phyloP scores from a whole-genome alignment of 2,797 vertebrate species.

The Chelonia mydas region DNA sequence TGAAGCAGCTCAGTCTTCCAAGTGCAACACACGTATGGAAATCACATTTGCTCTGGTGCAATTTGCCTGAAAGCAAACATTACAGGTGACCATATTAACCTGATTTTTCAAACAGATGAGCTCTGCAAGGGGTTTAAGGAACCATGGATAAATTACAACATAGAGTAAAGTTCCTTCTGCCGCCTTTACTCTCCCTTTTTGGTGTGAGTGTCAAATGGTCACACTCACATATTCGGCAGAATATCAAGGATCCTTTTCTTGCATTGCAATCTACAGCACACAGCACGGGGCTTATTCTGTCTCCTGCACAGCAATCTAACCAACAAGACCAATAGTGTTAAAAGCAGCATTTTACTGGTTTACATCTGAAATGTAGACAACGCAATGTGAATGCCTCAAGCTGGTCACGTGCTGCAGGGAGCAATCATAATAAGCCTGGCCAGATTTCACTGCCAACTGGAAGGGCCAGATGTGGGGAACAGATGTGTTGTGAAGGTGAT shows the following conservation, averaged over 20 bases:
- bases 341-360: slow-evolving; percentile 49
- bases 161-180: slow-evolving; percentile 54
- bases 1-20: slow-evolving; percentile 59
- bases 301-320: slow-evolving; percentile 30
- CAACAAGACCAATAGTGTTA: slow-evolving; percentile 53
- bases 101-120: slow-evolving; percentile 64
- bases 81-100: slow-evolving; percentile 58
- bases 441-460: slow-evolving; percentile 74
- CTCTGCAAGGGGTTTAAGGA: slow-evolving; percentile 63
- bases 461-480: slow-evolving; percentile 68
- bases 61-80: slow-evolving; percentile 61
- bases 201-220: slow-evolving; percentile 60
- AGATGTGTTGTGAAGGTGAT: slow-evolving; percentile 72
- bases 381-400: slow-evolving; percentile 69
- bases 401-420: slow-evolving; percentile 62
- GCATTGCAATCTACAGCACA: slow-evolving; percentile 24
- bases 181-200: slow-evolving; percentile 30
- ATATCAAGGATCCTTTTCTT: slow-evolving; percentile 45
- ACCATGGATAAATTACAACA: slow-evolving; percentile 71
- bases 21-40: slow-evolving; percentile 62
- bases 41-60: slow-evolving; percentile 56
- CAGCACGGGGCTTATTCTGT: slow-evolving; percentile 62
- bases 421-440: slow-evolving; percentile 70
- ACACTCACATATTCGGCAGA: slow-evolving; percentile 42
- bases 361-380: slow-evolving; percentile 69